Evolutionary conservation across 2,113 vertebrate species (phyloP).

Genomic region (Eclectus roratus): DNA sequence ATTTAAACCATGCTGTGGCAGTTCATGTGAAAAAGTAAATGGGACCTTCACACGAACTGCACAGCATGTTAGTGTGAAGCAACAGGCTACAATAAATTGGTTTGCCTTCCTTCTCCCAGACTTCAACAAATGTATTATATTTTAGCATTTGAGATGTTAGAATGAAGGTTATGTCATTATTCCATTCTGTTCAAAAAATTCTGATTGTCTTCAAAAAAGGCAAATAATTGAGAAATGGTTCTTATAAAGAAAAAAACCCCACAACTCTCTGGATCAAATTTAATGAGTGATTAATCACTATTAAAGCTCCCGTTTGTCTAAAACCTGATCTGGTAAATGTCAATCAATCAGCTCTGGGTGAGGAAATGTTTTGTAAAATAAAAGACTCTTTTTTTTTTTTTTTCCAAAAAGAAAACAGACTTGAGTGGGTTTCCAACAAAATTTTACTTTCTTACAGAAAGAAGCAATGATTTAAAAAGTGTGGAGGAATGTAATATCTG

Average conservation of each 20-base stretch:
- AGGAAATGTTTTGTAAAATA: neutral
- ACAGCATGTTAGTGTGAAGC: conserved; percentile 68
- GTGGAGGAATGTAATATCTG: neutral
- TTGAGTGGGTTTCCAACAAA: neutral
- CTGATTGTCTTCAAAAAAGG: neutral
- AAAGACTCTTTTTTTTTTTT: neutral
- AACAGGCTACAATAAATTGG: conserved; percentile 66
- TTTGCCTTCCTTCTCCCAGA: conserved; percentile 32
- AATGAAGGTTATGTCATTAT: neutral
- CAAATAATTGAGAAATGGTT: neutral
- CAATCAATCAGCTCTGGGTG: neutral
- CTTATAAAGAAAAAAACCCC: neutral
- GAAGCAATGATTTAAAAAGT: neutral
- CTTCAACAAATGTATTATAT: conserved; percentile 44
- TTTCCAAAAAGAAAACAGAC: neutral
- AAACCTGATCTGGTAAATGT: neutral
- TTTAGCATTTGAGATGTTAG: conserved; percentile 17
- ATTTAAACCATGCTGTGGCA: conserved; percentile 72
- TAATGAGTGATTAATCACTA: neutral
- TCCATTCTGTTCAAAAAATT: neutral
- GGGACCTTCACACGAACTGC: conserved; percentile 67
- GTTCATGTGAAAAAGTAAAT: conserved; percentile 72
- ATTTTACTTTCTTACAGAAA: neutral
- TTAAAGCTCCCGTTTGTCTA: neutral
- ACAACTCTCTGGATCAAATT: neutral